These are phyloP conservation scores for Syngnathoides biaculeatus DNA, from an alignment of 2,113 vertebrate genomes.

Conservation along the genomic window DNA sequence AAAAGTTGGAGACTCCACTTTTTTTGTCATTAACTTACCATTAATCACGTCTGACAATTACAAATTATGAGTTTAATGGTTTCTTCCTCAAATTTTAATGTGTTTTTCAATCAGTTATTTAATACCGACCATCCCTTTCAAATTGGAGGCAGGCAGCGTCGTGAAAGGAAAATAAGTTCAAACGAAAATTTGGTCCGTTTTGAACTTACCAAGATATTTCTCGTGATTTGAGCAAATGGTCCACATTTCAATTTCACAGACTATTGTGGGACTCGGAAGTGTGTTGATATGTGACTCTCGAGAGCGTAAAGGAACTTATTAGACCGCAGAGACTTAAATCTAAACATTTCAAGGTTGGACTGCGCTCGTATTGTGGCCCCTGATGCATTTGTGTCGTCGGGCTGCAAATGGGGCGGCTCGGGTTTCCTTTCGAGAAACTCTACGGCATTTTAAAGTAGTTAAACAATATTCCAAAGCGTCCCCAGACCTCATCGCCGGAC, in stretches of 20 bases:
- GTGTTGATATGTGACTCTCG: slow-evolving; percentile 53
- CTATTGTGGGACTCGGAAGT: slow-evolving; percentile 43
- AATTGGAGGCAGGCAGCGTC: too few species aligned
- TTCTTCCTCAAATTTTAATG: too few species aligned
- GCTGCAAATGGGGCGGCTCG: slow-evolving; percentile 29
- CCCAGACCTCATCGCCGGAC: slow-evolving; percentile 49
- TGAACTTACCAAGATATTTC: slow-evolving; percentile 16
- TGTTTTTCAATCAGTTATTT: background rate
- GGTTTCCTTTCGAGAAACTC: slow-evolving; percentile 30
- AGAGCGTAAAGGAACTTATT: slow-evolving; percentile 56
- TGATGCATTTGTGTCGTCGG: slow-evolving; percentile 34
- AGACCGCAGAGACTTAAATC: slow-evolving; percentile 57
- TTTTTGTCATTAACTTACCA: too few species aligned
- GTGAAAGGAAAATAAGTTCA: background rate
- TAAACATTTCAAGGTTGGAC: slow-evolving; percentile 48
- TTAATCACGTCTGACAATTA: background rate
- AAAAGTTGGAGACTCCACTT: too few species aligned
- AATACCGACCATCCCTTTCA: background rate
- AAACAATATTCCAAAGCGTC: slow-evolving; percentile 43
- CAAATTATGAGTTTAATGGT: background rate
- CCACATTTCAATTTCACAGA: slow-evolving; percentile 35
- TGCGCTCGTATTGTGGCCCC: slow-evolving; percentile 15
- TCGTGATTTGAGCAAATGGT: slow-evolving; percentile 35
- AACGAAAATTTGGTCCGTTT: background rate
- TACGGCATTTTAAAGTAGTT: slow-evolving; percentile 41